Conservation (phyloP, 2,797 vertebrate genomes). For the Lophotriccus pileatus region DNA sequence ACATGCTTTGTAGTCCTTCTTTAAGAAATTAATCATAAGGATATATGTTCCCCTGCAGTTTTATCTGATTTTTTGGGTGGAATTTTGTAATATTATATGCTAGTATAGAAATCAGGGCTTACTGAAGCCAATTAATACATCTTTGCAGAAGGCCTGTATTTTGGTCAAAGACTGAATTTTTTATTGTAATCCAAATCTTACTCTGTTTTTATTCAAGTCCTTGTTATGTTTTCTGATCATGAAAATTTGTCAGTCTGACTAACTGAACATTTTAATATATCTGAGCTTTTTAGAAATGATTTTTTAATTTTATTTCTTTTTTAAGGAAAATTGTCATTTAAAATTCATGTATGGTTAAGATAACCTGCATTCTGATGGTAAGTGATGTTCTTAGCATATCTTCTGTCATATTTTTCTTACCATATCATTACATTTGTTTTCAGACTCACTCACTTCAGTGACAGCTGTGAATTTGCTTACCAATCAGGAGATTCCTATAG, state of each 20-base stretch:
- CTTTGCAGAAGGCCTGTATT: not conserved
- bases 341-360: not conserved
- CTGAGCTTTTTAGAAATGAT: not conserved
- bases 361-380: not conserved
- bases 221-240: not conserved
- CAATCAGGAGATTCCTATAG: slow-evolving; percentile 83
- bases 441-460: slow-evolving; percentile 89
- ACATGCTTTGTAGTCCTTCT: not conserved
- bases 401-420: not conserved
- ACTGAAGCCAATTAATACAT: not conserved
- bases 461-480: slow-evolving; percentile 87
- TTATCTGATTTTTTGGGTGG: not conserved
- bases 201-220: not conserved
- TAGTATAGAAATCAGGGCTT: not conserved
- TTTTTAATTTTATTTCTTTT: not conserved
- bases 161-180: not conserved
- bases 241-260: not conserved
- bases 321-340: not conserved
- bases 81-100: not conserved
- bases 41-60: not conserved
- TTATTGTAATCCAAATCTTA: not conserved
- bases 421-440: slow-evolving; percentile 3
- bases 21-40: not conserved
- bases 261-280: not conserved
- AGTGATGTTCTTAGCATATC: not conserved